phyloP scores from a whole-genome alignment of 1,140 invertebrate genomes.

The Copidosoma floridanum region DNA sequence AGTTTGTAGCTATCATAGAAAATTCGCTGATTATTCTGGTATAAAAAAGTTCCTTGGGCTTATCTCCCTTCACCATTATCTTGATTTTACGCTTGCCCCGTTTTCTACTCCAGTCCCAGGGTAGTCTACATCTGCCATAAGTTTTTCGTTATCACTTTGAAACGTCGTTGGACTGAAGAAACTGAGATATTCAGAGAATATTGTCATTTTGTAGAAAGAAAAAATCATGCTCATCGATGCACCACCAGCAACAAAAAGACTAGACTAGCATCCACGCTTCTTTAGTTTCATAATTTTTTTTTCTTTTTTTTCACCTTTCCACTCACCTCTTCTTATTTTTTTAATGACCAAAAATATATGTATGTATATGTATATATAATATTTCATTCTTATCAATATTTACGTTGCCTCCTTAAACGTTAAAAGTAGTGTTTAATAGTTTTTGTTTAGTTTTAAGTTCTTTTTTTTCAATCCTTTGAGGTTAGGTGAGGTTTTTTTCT shows the following conservation, averaged over 20 bases:
- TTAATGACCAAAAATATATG: slow-evolving; percentile 59
- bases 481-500: too few relatives aligned
- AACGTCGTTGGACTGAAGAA: slow-evolving; percentile 45
- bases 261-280: slow-evolving; percentile 45
- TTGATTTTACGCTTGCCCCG: too few relatives aligned
- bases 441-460: slow-evolving; percentile 50
- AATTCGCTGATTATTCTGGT: too few relatives aligned
- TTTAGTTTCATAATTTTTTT: too few relatives aligned
- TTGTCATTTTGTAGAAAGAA: slow-evolving; percentile 56
- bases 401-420: slow-evolving; percentile 53
- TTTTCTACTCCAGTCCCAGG: too few relatives aligned
- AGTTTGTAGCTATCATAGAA: too few relatives aligned
- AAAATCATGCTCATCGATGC: slow-evolving; percentile 40
- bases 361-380: slow-evolving; percentile 49
- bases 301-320: slow-evolving; percentile 7
- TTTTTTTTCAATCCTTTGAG: too few relatives aligned
- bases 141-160: too few relatives aligned
- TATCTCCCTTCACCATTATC: too few relatives aligned
- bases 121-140: too few relatives aligned
- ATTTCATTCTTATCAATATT: slow-evolving; percentile 53
- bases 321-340: neutral
- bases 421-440: slow-evolving; percentile 56
- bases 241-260: slow-evolving; percentile 50
- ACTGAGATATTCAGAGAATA: slow-evolving; percentile 54
- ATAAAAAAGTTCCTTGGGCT: too few relatives aligned